Evolutionary conservation across 2,888 invertebrate species (phyloP), one percentile per base, ranked within the genome.

Genomic region (Agrotis ipsilon): DNA sequence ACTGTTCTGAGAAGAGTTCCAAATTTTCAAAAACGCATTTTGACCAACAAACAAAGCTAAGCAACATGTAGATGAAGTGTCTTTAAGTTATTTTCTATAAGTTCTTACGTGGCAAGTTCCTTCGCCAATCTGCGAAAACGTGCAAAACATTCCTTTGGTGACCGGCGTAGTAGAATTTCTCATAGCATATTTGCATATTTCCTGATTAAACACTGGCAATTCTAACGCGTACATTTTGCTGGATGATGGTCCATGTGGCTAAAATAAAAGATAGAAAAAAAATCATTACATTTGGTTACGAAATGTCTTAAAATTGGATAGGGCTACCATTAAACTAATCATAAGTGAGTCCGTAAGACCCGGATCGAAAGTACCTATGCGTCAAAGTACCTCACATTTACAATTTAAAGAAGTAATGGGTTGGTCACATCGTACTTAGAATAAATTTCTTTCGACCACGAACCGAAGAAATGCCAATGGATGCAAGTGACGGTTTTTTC

Each of bases 91-190:
- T 1, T 19, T 39, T 32, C 0, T 5, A 18, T 2, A 39, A 27
- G 9, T 68, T 93, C 95, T 94, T 87, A 96, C 96, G 70, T 93
- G 93, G 72, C 96, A 96, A 32, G 95, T 93, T 67, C 96, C 95
- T 89, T 95, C 89, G 1, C 96, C 96, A 43, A 92, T 85, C 76
- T 77, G 84, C 2, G 93, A 90, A 72, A 95, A 96, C 27, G 96
- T 96, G 71, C 96, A 96, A 83, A 96, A 95, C 95, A 96, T 96
- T 2, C 81, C 85, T 18, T 89, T 86, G 2, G 88, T 86, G 1
- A 96, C 92, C 39, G 91, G 80, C 79, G 88, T 91, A 1, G 88
- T 91, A 1, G 91, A 88, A 73, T 95, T 90, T 18, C 96, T 89
- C 95, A 96, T 94, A 3, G 96, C 96, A 83, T 83, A 95, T 68